A percentile compares a stretch with the other conserved stretches of the same genome.
These are phyloP conservation scores for Adoxophyes honmai DNA, from an alignment of 1,140 invertebrate genomes.

Conservation along the genomic window DNA sequence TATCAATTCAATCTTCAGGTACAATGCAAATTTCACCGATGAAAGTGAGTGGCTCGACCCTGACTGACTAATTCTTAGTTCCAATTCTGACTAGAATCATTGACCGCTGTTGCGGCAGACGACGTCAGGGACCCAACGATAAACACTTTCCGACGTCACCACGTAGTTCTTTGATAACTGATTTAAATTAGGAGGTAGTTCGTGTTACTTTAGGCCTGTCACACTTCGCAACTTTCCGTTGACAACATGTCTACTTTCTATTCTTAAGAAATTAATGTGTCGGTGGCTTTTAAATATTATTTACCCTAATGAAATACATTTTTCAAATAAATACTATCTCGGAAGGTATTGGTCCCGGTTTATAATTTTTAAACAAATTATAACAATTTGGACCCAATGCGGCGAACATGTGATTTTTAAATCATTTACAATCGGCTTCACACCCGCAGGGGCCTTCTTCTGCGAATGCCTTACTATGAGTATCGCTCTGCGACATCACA, in stretches of 20 bases:
- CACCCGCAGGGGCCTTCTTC: conserved; percentile 43
- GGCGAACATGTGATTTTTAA: conserved; percentile 68
- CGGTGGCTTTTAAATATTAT: conserved; percentile 76
- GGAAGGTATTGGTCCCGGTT: conserved; percentile 76
- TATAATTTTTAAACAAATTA: conserved; percentile 80
- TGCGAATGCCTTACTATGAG: conserved; percentile 58
- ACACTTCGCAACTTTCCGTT: conserved; percentile 70
- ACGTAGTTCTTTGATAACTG: conserved; percentile 49
- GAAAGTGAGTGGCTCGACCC: not conserved
- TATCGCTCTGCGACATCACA: conserved; percentile 71
- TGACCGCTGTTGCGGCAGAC: conserved; percentile 36
- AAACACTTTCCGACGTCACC: conserved; percentile 41
- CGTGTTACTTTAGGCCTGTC: conserved; percentile 37
- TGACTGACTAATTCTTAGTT: conserved; percentile 45
- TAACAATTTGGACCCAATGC: conserved; percentile 73
- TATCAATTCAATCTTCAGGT: not conserved
- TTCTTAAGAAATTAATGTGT: conserved; percentile 76
- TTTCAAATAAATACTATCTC: conserved; percentile 78
- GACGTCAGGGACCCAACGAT: conserved; percentile 42
- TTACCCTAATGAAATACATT: conserved; percentile 74
- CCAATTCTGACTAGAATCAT: conserved; percentile 72
- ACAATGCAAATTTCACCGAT: not conserved
- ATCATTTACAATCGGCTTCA: conserved; percentile 49
- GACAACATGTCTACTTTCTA: conserved; percentile 72
- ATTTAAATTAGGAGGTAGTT: conserved; percentile 75